phyloP scores from a whole-genome alignment of 2,113 vertebrate genomes.

The Megaceryle maxima region DNA sequence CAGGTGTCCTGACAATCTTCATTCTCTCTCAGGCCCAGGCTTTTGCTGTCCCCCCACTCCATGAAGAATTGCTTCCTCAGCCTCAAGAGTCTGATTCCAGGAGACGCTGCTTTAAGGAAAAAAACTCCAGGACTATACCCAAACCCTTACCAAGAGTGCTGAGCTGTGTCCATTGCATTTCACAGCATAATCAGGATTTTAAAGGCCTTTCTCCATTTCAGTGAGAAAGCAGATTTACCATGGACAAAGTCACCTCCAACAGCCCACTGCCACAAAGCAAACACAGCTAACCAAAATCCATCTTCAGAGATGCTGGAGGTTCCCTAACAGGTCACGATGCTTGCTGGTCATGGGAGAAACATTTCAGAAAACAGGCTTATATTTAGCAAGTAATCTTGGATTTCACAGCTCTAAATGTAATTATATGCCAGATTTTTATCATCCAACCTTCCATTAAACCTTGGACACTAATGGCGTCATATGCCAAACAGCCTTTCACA shows the following conservation, averaged over 20 bases:
- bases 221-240: background rate
- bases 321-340: background rate
- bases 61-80: background rate
- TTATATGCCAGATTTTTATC: slow-evolving; percentile 16
- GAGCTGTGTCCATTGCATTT: background rate
- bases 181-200: background rate
- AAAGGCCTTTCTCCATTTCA: background rate
- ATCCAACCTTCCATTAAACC: background rate
- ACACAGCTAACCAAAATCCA: background rate
- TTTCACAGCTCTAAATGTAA: slow-evolving; percentile 46
- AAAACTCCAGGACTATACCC: background rate
- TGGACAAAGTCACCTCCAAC: background rate
- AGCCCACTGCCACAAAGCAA: background rate
- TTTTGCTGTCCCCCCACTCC: background rate
- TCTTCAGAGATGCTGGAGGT: background rate
- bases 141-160: background rate
- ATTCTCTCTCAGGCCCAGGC: background rate
- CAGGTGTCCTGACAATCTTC: slow-evolving; percentile 23
- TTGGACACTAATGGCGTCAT: background rate
- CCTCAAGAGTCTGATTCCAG: background rate
- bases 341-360: background rate
- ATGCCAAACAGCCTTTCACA: background rate
- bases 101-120: background rate
- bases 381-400: background rate
- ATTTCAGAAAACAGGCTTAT: background rate